phyloP scores from a whole-genome alignment of 2,888 invertebrate genomes.

The Drosophila barbarae region DNA sequence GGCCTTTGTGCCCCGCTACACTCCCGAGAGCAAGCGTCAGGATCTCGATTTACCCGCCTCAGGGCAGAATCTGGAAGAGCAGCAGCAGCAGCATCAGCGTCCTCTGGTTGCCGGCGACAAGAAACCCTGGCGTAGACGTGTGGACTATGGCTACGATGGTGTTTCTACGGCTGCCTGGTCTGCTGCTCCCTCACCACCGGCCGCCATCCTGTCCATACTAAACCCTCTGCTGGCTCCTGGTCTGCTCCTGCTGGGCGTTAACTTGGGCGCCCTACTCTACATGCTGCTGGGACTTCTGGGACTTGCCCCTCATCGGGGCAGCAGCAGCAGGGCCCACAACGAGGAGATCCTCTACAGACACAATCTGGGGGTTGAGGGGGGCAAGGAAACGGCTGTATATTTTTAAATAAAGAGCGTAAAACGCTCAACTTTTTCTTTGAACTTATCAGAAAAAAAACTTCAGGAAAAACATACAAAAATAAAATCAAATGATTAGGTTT shows the following conservation, averaged over 20 bases:
- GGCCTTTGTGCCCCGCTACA: conserved; percentile 51
- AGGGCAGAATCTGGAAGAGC: conserved; percentile 1
- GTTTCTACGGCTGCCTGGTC: conserved; percentile 35
- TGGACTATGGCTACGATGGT: conserved; percentile 33
- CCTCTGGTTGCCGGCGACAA: conserved; percentile 12
- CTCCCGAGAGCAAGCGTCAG: conserved; percentile 54
- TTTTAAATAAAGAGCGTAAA: conserved; percentile 40
- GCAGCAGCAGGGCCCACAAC: background rate
- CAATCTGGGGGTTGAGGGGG: conserved; percentile 42
- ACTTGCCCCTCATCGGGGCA: conserved; percentile 42
- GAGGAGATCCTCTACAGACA: conserved; percentile 45
- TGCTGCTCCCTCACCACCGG: conserved; percentile 12
- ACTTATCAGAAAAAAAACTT: conserved; percentile 26
- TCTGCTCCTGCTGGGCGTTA: conserved; percentile 57
- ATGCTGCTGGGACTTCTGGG: conserved; percentile 55
- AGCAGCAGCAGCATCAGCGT: conserved; percentile 10
- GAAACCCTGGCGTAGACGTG: conserved; percentile 60
- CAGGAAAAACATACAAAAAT: conserved; percentile 27
- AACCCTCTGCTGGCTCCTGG: conserved; percentile 47
- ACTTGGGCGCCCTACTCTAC: conserved; percentile 60
- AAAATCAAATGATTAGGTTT: conserved; percentile 46
- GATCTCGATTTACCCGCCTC: conserved; percentile 39
- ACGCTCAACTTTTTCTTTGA: conserved; percentile 27
- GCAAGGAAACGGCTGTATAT: conserved; percentile 63
- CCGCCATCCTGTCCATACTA: conserved; percentile 26